Conservation (phyloP, 2,888 invertebrate species). For the Phasia obesa region DNA sequence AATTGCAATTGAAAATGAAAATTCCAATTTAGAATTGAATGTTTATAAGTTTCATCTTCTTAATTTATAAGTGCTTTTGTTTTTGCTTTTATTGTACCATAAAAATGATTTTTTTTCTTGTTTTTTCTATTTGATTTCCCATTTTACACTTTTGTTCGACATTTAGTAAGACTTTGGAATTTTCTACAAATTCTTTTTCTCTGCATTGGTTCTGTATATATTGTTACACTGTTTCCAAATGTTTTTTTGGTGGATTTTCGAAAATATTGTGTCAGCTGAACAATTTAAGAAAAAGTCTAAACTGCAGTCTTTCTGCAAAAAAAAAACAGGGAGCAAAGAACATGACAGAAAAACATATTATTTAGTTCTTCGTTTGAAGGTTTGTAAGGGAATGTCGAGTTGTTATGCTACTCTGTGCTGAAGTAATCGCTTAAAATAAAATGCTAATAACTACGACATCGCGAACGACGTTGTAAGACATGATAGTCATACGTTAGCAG, state of each 20-base stretch:
- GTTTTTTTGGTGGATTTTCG: no score
- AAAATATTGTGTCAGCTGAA: neutral
- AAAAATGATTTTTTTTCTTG: neutral
- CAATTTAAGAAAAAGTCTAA: no score
- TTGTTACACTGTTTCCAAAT: constrained; percentile 19
- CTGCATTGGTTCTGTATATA: neutral
- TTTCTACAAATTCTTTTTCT: neutral
- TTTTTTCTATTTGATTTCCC: constrained; percentile 47
- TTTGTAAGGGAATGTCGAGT: no score
- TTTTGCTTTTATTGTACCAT: constrained; percentile 44
- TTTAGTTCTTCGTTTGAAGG: no score
- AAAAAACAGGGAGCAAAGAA: no score
- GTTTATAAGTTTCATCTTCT: constrained; percentile 46
- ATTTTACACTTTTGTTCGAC: constrained; percentile 39
- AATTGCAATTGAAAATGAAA: constrained; percentile 55
- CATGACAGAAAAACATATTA: no score
- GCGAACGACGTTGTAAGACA: no score
- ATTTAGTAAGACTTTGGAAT: constrained; percentile 22
- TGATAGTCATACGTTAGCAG: no score
- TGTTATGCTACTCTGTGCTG: no score
- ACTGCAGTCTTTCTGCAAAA: no score
- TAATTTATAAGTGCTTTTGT: constrained; percentile 40
- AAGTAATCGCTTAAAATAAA: no score
- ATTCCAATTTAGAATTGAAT: constrained; percentile 48
- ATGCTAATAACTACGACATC: no score